A percentile compares a stretch with the other conserved stretches of the same genome.
These are phyloP conservation scores for Tokudaia tokunoshimensis DNA, from an alignment of 2,797 vertebrate genomes.

Conservation along the genomic window DNA sequence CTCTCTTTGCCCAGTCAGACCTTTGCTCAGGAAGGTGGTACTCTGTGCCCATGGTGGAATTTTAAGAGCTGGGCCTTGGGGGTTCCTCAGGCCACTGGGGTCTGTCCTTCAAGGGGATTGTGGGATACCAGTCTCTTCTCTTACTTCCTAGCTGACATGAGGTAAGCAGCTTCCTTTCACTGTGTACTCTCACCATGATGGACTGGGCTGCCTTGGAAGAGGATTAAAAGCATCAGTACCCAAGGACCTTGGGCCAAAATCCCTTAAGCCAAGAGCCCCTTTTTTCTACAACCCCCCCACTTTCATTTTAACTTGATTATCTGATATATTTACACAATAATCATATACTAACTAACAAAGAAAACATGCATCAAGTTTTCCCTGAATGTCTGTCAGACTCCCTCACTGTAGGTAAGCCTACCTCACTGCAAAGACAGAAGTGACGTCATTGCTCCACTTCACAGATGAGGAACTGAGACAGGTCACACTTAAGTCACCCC, in stretches of 20 bases:
- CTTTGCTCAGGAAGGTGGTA: conserved; percentile 83
- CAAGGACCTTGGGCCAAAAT: background rate
- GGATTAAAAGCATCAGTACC: too few species aligned
- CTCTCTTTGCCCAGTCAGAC: conserved; percentile 82
- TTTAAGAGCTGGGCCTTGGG: background rate
- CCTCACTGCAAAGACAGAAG: background rate
- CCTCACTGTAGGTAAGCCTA: background rate
- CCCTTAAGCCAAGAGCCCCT: background rate
- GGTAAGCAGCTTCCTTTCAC: background rate
- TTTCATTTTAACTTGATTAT: background rate
- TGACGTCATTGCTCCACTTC: background rate
- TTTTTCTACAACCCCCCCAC: accelerated
- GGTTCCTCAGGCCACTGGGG: too few species aligned
- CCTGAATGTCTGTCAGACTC: background rate
- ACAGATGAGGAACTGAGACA: background rate
- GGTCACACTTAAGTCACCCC: background rate
- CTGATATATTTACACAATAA: background rate
- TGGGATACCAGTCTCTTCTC: background rate
- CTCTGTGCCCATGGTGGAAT: conserved; percentile 62
- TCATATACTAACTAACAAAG: background rate
- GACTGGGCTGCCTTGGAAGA: background rate
- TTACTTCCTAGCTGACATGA: background rate
- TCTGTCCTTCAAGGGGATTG: background rate
- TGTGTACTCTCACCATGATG: too few species aligned
- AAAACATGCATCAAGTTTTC: background rate